These are phyloP conservation scores for Eulimnadia texana DNA, from an alignment of 1,140 invertebrate species.

Conservation along the genomic window DNA sequence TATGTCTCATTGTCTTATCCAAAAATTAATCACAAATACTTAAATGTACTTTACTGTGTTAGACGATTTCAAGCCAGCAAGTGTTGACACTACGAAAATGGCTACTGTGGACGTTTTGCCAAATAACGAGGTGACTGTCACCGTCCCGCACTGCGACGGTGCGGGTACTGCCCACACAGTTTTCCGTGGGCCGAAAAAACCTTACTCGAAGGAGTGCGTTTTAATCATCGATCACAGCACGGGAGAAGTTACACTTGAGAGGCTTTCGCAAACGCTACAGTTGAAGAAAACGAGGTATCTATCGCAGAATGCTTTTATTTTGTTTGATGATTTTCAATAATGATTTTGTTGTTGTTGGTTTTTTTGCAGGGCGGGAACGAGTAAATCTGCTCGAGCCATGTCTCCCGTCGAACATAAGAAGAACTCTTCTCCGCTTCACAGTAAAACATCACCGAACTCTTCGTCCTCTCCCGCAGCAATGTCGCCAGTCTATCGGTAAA, in stretches of 20 bases:
- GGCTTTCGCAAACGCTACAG: slow-evolving; percentile 75
- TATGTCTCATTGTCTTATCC: slow-evolving; percentile 37
- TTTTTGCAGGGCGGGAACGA: background rate
- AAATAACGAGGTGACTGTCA: slow-evolving; percentile 75
- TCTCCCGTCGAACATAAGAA: background rate
- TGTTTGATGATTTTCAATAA: background rate
- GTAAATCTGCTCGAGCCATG: background rate
- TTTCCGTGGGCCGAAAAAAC: slow-evolving; percentile 81
- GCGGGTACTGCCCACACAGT: slow-evolving; percentile 76
- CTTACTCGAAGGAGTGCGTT: slow-evolving; percentile 85
- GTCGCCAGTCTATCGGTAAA: background rate
- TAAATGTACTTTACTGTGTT: slow-evolving; percentile 17
- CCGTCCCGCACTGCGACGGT: slow-evolving; percentile 81
- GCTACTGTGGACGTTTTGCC: slow-evolving; percentile 73
- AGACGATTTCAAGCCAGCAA: slow-evolving; percentile 97
- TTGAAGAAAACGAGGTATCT: slow-evolving; percentile 81
- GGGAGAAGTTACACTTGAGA: slow-evolving; percentile 83
- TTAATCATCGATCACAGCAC: slow-evolving; percentile 81
- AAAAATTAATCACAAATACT: background rate
- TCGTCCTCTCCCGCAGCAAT: background rate
- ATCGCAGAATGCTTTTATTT: slow-evolving; percentile 5
- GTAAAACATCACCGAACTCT: background rate
- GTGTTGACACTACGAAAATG: slow-evolving; percentile 78
- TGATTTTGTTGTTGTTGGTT: background rate
- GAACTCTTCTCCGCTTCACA: background rate